Base-by-base conservation (phyloP, 2,797 vertebrate species). In the Triplophysa bombifrons region DNA sequence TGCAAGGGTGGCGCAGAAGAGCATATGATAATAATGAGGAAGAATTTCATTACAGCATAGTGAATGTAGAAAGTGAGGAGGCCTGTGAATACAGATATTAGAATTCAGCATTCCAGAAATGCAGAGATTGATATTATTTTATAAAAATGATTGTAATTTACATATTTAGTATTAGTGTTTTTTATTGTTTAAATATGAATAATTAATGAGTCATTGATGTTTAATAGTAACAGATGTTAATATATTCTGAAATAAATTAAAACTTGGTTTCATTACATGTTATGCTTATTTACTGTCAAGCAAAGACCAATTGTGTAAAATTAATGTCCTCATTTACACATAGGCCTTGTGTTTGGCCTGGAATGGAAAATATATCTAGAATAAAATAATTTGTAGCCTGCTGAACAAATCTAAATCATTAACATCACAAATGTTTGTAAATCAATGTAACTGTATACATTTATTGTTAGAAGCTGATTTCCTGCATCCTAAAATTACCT, bases 1-100 rank as follows among this genome's bases (percentile, higher is more conserved):
- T 19, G 16, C 41, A 67, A 58, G 53, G 61, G 34, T 56, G 74
- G 55, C 65, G 76, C 38, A 63, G 58, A 41, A 76, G 76, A 66
- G 53, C 20, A 58, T 51, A 70, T 71, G 67, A 63, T 78, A 78
- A 71, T 68, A 78, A 78, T 78, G 56, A 34, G 25, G 44, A 63
- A 30, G 48, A 61, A 65, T 60, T 55, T 58, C 56, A 46, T 63
- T 27, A 22, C 56, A 65, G 74, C 76, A 20, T 50, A 22, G 55
- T 61, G 67, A 78, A 78, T 65, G 58, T 51, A 38, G 67, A 51
- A 56, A 27, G 64, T 65, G 25, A 50, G 51, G 20, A 56, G 53
- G 60, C 56, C 44, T 60, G 61, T 27, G 64, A 16, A 77, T 50
- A 27, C 19, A 22, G 55, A 17, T 38, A 61, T 38, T 50, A 53